Conservation (phyloP, 2,888 invertebrate genomes). For the Exocentrus adspersus region DNA sequence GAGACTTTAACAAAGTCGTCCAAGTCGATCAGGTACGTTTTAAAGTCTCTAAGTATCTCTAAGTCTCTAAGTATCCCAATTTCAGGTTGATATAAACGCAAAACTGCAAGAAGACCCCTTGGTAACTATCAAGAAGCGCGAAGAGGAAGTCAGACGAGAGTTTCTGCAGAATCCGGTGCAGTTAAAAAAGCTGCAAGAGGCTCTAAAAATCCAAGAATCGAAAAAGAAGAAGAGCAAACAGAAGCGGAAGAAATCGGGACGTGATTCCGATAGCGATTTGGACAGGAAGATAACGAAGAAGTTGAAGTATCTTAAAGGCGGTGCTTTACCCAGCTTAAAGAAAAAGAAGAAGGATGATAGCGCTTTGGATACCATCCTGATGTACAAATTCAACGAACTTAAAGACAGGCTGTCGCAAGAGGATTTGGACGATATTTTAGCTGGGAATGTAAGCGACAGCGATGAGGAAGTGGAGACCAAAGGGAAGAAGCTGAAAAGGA, state of each 20-base stretch:
- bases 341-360: constrained; percentile 61
- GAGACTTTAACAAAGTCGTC: constrained; percentile 63
- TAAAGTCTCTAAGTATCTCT: not conserved
- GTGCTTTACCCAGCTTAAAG: constrained; percentile 41
- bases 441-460: constrained; percentile 61
- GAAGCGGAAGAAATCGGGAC: constrained; percentile 58
- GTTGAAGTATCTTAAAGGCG: constrained; percentile 49
- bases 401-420: constrained; percentile 66
- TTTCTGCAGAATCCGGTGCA: constrained; percentile 92
- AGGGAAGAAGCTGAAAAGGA: constrained; percentile 21
- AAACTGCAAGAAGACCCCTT: constrained; percentile 95
- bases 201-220: constrained; percentile 71
- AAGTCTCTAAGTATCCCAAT: constrained; percentile 43
- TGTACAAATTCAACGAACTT: constrained; percentile 76
- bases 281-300: constrained; percentile 56
- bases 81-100: constrained; percentile 85
- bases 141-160: constrained; percentile 86
- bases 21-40: constrained; percentile 57
- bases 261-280: constrained; percentile 53
- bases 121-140: constrained; percentile 87
- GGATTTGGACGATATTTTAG: constrained; percentile 60
- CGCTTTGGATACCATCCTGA: constrained; percentile 75
- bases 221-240: constrained; percentile 67
- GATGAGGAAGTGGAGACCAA: constrained; percentile 42
- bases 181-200: constrained; percentile 84